Conservation (phyloP, 1,140 invertebrate genomes). For the Temnothorax nylanderi region DNA sequence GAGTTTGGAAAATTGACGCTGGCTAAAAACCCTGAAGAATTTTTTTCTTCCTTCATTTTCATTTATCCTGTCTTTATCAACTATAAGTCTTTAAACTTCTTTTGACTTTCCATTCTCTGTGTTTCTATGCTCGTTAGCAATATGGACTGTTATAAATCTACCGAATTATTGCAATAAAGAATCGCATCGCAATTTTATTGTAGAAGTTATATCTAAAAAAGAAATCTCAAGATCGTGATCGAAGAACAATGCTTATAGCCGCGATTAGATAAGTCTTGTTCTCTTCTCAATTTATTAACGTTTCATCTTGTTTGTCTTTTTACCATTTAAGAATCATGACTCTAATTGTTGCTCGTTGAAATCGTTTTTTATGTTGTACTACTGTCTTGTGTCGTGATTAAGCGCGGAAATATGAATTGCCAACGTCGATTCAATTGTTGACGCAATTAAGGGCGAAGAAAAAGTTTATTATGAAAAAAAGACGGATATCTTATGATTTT, state of each 20-base stretch:
- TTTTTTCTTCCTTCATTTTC: not conserved
- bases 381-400: too few species aligned
- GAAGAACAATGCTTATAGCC: not conserved
- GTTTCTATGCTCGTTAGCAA: not conserved
- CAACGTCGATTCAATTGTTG: too few species aligned
- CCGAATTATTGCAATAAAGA: not conserved
- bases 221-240: not conserved
- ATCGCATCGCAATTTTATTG: not conserved
- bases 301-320: not conserved
- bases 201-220: not conserved
- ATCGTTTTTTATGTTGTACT: not conserved
- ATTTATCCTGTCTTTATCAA: not conserved
- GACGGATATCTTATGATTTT: constrained; percentile 77
- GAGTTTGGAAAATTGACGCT: constrained; percentile 3
- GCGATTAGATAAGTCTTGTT: not conserved
- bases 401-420: too few species aligned
- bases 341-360: not conserved
- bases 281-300: constrained; percentile 8
- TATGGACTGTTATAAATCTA: not conserved
- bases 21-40: not conserved
- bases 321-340: not conserved
- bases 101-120: not conserved
- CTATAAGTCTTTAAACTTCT: not conserved
- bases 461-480: not conserved
- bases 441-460: not conserved